phyloP scores from a whole-genome alignment of 2,113 vertebrate species.

The Cnemophilus loriae region DNA sequence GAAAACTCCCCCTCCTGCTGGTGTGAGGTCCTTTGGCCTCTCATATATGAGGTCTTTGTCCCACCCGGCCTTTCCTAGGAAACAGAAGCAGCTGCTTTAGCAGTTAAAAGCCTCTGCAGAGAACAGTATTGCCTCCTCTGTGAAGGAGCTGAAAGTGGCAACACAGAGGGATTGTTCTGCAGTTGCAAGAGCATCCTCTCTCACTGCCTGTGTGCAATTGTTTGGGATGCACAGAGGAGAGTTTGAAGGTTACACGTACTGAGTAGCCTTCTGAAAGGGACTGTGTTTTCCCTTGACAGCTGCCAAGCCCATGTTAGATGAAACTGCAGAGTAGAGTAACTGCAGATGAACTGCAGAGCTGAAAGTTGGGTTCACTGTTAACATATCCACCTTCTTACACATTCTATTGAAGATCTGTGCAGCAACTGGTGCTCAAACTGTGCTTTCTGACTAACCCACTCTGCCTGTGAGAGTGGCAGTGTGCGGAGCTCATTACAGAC shows the following conservation, averaged over 20 bases:
- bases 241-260: background rate
- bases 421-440: conserved; percentile 18
- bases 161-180: background rate
- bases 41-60: conserved; percentile 15
- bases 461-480: background rate
- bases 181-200: background rate
- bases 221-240: conserved; percentile 14
- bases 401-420: conserved; percentile 22
- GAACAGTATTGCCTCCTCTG: background rate
- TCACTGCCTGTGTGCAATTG: background rate
- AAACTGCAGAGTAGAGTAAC: background rate
- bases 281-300: background rate
- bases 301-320: background rate
- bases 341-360: background rate
- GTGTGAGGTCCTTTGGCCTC: conserved; percentile 9
- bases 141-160: conserved; percentile 23
- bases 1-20: conserved; percentile 33
- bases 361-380: conserved; percentile 3
- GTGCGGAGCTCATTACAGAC: background rate
- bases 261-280: background rate
- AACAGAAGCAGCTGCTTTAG: background rate
- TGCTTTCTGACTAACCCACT: conserved; percentile 21
- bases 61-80: background rate
- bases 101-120: conserved; percentile 13
- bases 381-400: background rate